A percentile compares a stretch with the other conserved stretches of the same genome.
Conservation (phyloP, 2,797 vertebrate species). For the Columba guinea region DNA sequence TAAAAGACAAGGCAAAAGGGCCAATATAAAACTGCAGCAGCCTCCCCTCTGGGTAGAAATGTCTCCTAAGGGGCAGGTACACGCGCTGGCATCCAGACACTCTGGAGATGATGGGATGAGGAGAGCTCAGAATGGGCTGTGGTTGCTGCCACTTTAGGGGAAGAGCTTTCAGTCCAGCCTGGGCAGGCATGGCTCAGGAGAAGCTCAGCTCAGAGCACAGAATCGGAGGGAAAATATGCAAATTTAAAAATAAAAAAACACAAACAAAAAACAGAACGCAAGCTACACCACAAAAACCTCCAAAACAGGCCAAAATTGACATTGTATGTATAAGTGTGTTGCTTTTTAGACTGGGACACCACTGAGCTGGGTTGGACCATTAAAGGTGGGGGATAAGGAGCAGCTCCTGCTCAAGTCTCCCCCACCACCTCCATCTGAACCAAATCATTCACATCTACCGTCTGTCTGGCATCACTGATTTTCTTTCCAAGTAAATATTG, state of each 20-base stretch:
- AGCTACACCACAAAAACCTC: too few relatives aligned
- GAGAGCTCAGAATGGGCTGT: not conserved
- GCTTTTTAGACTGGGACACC: not conserved
- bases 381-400: not conserved
- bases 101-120: not conserved
- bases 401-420: not conserved
- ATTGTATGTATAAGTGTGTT: not conserved
- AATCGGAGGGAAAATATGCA: not conserved
- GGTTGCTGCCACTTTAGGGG: not conserved
- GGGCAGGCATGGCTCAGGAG: not conserved
- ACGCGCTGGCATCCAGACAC: not conserved
- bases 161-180: not conserved
- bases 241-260: not conserved
- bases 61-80: not conserved
- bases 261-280: not conserved
- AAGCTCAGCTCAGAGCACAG: not conserved
- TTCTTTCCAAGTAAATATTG: slow-evolving; percentile 37
- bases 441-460: not conserved
- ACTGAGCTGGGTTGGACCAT: not conserved
- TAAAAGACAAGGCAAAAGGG: not conserved
- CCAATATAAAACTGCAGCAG: not conserved
- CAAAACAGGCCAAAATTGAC: not conserved
- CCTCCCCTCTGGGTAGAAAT: not conserved
- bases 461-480: slow-evolving; percentile 24
- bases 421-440: slow-evolving; percentile 7